Conservation (phyloP, 1,140 invertebrate genomes). For the Drosophila gunungcola region DNA sequence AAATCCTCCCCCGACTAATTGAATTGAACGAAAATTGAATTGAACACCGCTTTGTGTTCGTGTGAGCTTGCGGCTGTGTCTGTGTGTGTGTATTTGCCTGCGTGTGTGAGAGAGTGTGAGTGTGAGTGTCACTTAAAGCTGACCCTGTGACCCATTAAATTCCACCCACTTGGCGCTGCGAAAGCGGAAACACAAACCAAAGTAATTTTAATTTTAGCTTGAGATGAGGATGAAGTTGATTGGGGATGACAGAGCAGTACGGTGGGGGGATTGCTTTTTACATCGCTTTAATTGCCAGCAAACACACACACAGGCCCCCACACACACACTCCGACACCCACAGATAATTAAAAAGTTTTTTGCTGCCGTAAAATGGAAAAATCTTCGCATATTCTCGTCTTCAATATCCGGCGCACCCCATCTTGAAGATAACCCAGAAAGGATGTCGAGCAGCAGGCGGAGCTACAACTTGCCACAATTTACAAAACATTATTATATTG, state of each 20-base stretch:
- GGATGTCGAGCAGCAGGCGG: background rate
- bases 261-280: slow-evolving; percentile 19
- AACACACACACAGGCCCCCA: slow-evolving; percentile 4
- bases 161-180: slow-evolving; percentile 7
- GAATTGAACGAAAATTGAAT: slow-evolving; percentile 64
- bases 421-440: slow-evolving; percentile 16
- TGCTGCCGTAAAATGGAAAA: slow-evolving; percentile 33
- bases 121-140: slow-evolving; percentile 38
- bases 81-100: slow-evolving; percentile 3
- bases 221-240: slow-evolving; percentile 45
- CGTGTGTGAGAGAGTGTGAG: slow-evolving; percentile 9
- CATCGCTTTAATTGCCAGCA: slow-evolving; percentile 53
- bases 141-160: slow-evolving; percentile 61
- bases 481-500: slow-evolving; percentile 56
- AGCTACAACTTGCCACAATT: slow-evolving; percentile 53
- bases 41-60: slow-evolving; percentile 34
- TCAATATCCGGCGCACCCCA: slow-evolving; percentile 23
- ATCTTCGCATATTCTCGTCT: slow-evolving; percentile 45
- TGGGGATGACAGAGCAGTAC: slow-evolving; percentile 24
- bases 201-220: slow-evolving; percentile 42
- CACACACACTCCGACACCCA: slow-evolving; percentile 3
- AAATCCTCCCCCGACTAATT: slow-evolving; percentile 55
- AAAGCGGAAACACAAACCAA: slow-evolving; percentile 37
- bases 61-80: slow-evolving; percentile 9
- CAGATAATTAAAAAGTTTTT: slow-evolving; percentile 50